Evolutionary conservation across 2,113 vertebrate genomes (phyloP).

Genomic region (Ceratotherium simum): DNA sequence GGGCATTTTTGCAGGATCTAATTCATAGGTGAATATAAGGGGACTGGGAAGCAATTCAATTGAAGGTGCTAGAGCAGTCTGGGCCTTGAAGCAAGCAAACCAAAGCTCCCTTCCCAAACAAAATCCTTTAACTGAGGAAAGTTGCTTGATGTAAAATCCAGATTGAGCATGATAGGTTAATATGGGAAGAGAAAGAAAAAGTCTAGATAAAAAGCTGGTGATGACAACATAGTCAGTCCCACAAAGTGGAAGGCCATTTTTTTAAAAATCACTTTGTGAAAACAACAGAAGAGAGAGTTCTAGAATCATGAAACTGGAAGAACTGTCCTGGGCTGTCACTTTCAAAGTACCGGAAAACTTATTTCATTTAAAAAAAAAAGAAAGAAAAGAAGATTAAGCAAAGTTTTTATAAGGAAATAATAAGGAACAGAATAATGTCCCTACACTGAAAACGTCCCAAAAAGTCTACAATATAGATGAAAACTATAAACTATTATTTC

Average conservation of each 20-base stretch:
- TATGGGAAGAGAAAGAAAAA: neutral
- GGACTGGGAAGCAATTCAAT: neutral
- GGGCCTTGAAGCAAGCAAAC: neutral
- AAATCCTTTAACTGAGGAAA: neutral
- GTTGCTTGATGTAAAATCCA: neutral
- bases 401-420: neutral
- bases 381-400: neutral
- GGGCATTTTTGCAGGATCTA: neutral
- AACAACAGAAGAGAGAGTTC: neutral
- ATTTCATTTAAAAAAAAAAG: neutral
- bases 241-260: neutral
- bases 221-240: neutral
- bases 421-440: neutral
- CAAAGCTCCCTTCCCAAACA: neutral
- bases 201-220: neutral
- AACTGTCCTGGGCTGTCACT: neutral
- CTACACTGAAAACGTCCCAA: neutral
- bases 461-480: neutral
- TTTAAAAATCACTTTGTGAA: neutral
- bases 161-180: neutral
- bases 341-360: neutral
- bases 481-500: neutral
- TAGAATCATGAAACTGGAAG: neutral
- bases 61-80: neutral
- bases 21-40: neutral